Base-by-base conservation (phyloP, 2,797 vertebrate species). In the Anguilla megastoma region DNA sequence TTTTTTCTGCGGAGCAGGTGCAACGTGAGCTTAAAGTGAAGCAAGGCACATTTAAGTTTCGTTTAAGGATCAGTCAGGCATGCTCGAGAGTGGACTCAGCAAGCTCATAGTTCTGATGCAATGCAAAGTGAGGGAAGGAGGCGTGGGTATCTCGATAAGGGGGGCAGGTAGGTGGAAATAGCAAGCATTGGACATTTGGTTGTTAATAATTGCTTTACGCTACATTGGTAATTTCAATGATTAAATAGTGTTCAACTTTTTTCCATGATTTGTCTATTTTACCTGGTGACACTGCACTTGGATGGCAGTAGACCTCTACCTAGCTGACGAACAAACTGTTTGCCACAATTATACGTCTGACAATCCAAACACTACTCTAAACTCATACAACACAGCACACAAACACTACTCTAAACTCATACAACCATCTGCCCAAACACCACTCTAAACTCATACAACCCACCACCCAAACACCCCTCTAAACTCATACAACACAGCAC, bases 61-160 rank as follows among this genome's bases (percentile, higher is more conserved):
- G 45, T 80, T 80, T 3, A 80, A 48, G 36, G 76, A 14, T 80
- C 76, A 80, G 76, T 80, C 76, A 45, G 76, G 18, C 33, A 80
- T 48, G 41, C 1, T 80, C n/a, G 18, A 80, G 21, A 45, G 36
- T 48, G 21, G 21, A 80, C 18, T 45, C 36, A 24, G 18, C 18
- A 21, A 21, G 41, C 76, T 41, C 41, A 45, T 10, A 4, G 41
- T 9, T 10, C 18, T 1, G 41, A 21, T 21, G 2, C 30, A 12
- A 14, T 74, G 5, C 30, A 76, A 30, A 14, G 74, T 18, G 36
- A 21, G 30, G 71, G 33, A 5, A 74, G 30, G 3, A 33, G 27
- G 3, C 2, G 2, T 74, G 30, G 8, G 33, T 63, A 6, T 63
- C 21, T 21, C 24, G 14, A 18, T 2, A 69, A 27, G 63, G 63